These are phyloP conservation scores for Zoanthus sociatus DNA, from an alignment of 92 coral and sea anemone genomes.

Conservation along the genomic window DNA sequence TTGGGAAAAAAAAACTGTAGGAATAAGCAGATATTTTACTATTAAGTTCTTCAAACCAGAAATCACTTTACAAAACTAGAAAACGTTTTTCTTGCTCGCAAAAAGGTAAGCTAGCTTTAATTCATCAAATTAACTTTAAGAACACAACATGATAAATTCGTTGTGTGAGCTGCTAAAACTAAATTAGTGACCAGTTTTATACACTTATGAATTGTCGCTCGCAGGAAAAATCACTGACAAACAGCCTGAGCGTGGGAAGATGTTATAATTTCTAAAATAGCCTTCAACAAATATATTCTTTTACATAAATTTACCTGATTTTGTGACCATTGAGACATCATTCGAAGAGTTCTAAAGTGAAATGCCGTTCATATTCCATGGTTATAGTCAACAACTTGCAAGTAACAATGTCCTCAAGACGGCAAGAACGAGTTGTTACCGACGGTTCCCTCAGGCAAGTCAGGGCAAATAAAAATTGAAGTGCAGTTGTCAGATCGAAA, in stretches of 20 bases:
- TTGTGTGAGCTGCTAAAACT: neutral
- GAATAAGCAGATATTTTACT: neutral
- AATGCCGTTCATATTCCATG: conserved; percentile 6
- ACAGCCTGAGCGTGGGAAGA: neutral
- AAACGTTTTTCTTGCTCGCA: neutral
- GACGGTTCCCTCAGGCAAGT: conserved; percentile 17
- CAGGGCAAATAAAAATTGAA: conserved; percentile 16
- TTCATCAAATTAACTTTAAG: neutral
- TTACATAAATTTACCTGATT: conserved; percentile 18
- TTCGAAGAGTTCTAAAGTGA: conserved; percentile 13
- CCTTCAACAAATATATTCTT: neutral
- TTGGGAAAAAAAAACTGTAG: neutral
- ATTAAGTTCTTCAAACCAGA: neutral
- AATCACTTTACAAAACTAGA: neutral
- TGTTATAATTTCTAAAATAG: conserved; percentile 4
- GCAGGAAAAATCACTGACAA: neutral
- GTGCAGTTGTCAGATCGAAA: conserved; percentile 3
- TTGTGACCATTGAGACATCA: conserved; percentile 40
- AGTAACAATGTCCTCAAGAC: neutral
- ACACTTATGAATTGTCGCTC: neutral
- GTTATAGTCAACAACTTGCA: neutral
- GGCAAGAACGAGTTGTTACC: neutral
- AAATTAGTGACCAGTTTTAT: neutral
- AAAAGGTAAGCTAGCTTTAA: neutral
- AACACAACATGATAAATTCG: neutral